These are phyloP conservation scores for Cyanoliseus patagonus DNA, from an alignment of 2,113 vertebrate genomes.

Conservation along the genomic window DNA sequence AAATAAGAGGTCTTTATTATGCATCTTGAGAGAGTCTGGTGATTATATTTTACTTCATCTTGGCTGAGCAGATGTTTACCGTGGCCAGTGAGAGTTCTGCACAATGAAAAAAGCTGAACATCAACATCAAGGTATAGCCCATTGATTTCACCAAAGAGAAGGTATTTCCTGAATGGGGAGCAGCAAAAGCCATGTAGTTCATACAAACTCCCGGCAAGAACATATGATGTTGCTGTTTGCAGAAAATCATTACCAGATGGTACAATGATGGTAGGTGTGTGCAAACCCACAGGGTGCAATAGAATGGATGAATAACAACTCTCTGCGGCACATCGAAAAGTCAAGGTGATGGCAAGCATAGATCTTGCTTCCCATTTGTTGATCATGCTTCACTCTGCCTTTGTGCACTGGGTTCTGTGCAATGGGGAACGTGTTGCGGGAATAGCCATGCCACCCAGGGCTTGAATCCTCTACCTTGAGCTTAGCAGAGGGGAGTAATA, in stretches of 20 bases:
- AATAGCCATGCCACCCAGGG: background rate
- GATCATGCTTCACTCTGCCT: background rate
- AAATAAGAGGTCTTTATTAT: background rate
- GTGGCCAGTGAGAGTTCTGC: background rate
- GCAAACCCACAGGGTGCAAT: background rate
- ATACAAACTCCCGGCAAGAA: background rate
- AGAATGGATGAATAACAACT: background rate
- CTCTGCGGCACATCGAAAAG: background rate
- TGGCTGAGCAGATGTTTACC: background rate
- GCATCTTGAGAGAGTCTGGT: background rate
- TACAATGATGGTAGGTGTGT: background rate
- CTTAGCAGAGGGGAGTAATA: background rate
- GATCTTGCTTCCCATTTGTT: background rate
- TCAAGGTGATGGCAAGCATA: background rate
- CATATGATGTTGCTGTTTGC: background rate
- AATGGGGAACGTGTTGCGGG: accelerated
- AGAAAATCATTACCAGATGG: constrained; percentile 56
- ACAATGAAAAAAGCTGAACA: background rate
- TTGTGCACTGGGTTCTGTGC: background rate
- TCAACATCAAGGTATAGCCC: background rate
- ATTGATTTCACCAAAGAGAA: background rate
- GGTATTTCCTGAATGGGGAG: background rate
- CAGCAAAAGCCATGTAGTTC: background rate
- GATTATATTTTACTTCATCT: background rate
- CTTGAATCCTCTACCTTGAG: background rate